Percentiles rank a stretch among this genome's conserved stretches.
phyloP scores from a whole-genome alignment of 2,113 vertebrate species.

The Thomomys bottae region DNA sequence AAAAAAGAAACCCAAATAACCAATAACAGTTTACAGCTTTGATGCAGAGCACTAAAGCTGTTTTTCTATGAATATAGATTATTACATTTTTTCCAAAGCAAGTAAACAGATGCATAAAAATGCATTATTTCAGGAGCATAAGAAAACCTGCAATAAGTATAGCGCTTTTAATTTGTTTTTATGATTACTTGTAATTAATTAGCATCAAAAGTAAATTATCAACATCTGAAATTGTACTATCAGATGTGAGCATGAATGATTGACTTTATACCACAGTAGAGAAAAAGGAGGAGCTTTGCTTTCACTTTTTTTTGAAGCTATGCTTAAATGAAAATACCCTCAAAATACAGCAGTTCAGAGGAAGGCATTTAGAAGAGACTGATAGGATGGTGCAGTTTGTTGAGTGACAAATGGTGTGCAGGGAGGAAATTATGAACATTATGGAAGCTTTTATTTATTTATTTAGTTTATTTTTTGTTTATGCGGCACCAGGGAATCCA shows the following conservation, averaged over 20 bases:
- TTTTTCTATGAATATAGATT: conserved; percentile 84
- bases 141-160: conserved; percentile 81
- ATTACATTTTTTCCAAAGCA: conserved; percentile 78
- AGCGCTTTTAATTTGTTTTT: conserved; percentile 86
- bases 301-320: conserved; percentile 41
- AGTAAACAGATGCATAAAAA: conserved; percentile 87
- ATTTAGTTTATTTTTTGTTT: no score
- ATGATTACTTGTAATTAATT: conserved; percentile 87
- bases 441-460: no score
- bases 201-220: conserved; percentile 87
- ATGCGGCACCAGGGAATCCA: no score
- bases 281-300: conserved; percentile 64
- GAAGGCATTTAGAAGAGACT: conserved; percentile 48
- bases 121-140: conserved; percentile 83
- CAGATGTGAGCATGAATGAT: conserved; percentile 71
- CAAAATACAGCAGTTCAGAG: conserved; percentile 60
- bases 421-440: conserved; percentile 50
- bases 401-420: conserved; percentile 61
- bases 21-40: conserved; percentile 72
- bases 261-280: conserved; percentile 72
- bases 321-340: conserved; percentile 61
- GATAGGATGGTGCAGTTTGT: conserved; percentile 57
- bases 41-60: conserved; percentile 58
- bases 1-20: conserved; percentile 32
- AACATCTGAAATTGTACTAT: conserved; percentile 74